Evolutionary conservation across 2,113 vertebrate genomes (phyloP).

Genomic region (Falcunculus frontatus): DNA sequence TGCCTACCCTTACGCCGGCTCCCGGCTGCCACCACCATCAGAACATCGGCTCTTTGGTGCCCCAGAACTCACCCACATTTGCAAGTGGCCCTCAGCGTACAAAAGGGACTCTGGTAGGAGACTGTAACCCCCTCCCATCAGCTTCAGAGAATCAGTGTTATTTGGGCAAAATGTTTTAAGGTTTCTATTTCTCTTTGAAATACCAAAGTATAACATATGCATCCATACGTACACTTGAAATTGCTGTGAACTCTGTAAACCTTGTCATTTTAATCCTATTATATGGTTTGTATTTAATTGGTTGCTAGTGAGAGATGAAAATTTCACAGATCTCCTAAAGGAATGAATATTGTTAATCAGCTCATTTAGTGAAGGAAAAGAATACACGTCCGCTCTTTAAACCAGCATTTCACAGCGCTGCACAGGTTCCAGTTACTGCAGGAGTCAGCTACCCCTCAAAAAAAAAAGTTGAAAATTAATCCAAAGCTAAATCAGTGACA

Average conservation of each 20-base stretch:
- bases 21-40: not conserved
- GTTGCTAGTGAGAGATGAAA: slow-evolving; percentile 57
- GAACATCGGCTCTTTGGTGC: not conserved
- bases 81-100: accelerated
- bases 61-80: not conserved
- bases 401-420: slow-evolving; percentile 40
- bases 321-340: slow-evolving; percentile 41
- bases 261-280: not conserved
- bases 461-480: slow-evolving; percentile 64
- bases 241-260: not conserved
- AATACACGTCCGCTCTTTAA: slow-evolving; percentile 25
- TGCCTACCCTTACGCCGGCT: not conserved
- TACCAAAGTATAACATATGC: not conserved
- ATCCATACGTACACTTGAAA: not conserved
- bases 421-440: slow-evolving; percentile 54
- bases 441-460: slow-evolving; percentile 50
- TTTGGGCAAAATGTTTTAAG: not conserved
- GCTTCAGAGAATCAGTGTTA: not conserved
- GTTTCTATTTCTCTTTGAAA: not conserved
- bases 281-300: not conserved
- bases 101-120: not conserved
- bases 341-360: slow-evolving; percentile 52
- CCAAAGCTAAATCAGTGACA: slow-evolving; percentile 60
- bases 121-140: not conserved
- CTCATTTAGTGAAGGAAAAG: slow-evolving; percentile 57